Evolutionary conservation across 2,797 vertebrate genomes (phyloP).

Genomic region (Caiman crocodilus): DNA sequence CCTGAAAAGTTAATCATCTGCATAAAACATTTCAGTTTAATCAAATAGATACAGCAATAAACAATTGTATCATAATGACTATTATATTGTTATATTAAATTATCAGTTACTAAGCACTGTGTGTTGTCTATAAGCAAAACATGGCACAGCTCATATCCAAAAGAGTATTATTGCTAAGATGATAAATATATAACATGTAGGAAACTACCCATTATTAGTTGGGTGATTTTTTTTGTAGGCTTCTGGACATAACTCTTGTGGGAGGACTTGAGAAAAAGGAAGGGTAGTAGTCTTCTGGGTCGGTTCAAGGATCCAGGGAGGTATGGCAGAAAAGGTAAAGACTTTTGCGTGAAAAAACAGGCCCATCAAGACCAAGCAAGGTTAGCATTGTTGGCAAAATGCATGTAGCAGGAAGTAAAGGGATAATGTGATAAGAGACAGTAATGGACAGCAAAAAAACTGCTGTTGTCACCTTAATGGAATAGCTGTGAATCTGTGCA

Average conservation of each 20-base stretch:
- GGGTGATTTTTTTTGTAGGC: not conserved
- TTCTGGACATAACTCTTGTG: not conserved
- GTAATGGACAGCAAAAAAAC: not conserved
- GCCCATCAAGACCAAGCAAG: not conserved
- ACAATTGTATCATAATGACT: not conserved
- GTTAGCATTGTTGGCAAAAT: not conserved
- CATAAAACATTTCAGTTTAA: not conserved
- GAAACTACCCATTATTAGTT: not conserved
- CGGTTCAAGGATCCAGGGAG: not conserved
- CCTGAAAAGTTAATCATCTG: not conserved
- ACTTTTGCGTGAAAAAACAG: not conserved
- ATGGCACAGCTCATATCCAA: not conserved
- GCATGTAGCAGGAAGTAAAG: not conserved
- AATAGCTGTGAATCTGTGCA: slow-evolving; percentile 15
- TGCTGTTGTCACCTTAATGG: slow-evolving; percentile 9
- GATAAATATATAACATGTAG: rapidly evolving
- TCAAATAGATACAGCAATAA: not conserved
- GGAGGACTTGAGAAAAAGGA: not conserved
- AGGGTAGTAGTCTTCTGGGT: not conserved
- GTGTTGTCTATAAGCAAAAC: not conserved
- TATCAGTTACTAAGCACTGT: not conserved
- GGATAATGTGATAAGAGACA: not conserved
- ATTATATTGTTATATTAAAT: not conserved
- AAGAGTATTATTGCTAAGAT: not conserved
- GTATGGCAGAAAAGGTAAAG: not conserved